These are phyloP conservation scores for Pantherophis guttatus DNA, from an alignment of 2,113 vertebrate species.

Conservation along the genomic window DNA sequence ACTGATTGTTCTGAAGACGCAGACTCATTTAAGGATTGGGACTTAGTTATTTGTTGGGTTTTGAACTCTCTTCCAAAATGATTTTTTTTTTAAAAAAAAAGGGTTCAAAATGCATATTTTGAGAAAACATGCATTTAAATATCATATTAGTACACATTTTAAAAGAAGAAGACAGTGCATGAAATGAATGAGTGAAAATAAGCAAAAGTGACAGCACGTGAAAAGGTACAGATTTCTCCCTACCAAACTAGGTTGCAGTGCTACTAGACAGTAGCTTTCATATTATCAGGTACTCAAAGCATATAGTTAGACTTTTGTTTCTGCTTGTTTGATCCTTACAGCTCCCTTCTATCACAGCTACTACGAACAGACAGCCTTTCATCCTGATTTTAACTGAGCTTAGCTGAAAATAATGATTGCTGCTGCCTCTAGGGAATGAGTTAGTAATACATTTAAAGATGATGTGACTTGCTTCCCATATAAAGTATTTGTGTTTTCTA, in stretches of 20 bases:
- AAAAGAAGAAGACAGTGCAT: background rate
- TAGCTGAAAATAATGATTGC: conserved; percentile 19
- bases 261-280: conserved; percentile 35
- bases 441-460: background rate
- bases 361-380: conserved; percentile 2
- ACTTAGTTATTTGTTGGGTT: background rate
- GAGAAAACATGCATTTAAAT: background rate
- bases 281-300: conserved; percentile 49
- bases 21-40: background rate
- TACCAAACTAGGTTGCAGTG: background rate
- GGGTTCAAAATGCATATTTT: background rate
- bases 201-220: background rate
- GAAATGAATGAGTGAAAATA: background rate
- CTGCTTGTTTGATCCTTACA: background rate
- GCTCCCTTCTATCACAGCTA: background rate
- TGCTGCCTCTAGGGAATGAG: background rate
- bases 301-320: conserved; percentile 23
- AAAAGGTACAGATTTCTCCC: background rate
- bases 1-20: background rate
- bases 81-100: background rate
- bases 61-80: background rate
- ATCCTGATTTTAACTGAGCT: conserved; percentile 11
- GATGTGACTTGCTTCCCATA: background rate
- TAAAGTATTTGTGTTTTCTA: background rate
- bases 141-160: background rate